Conservation (phyloP, 2,797 vertebrate genomes). For the Passerculus sandwichensis region DNA sequence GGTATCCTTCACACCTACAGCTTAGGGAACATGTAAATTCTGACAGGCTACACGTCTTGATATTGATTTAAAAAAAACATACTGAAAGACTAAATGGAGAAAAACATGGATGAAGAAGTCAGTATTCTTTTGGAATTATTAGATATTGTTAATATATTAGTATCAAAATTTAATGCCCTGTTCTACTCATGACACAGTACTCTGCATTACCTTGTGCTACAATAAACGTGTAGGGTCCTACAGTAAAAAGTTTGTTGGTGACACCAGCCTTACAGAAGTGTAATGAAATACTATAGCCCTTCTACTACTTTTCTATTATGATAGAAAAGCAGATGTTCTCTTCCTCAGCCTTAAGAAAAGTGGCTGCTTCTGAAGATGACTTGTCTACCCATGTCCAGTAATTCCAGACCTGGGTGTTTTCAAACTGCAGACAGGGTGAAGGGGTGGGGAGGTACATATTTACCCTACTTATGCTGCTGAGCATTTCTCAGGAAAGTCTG, state of each 20-base stretch:
- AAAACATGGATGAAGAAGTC: background rate
- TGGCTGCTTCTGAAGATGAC: background rate
- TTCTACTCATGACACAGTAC: background rate
- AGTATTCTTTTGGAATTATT: background rate
- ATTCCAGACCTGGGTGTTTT: background rate
- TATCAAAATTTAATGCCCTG: background rate
- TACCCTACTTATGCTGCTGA: background rate
- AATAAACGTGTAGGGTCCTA: background rate
- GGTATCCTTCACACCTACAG: background rate
- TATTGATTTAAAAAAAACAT: background rate
- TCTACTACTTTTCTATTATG: background rate
- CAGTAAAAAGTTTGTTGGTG: background rate
- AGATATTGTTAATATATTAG: background rate
- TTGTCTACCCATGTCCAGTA: background rate
- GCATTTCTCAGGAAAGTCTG: background rate
- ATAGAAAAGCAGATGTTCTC: background rate
- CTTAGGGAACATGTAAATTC: background rate
- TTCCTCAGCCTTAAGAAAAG: background rate
- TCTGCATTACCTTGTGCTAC: background rate
- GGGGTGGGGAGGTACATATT: background rate
- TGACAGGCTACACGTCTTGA: background rate
- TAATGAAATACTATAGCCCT: background rate
- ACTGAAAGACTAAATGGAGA: background rate
- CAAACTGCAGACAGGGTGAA: accelerated
- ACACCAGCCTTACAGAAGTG: background rate